A percentile compares a stretch with the other conserved stretches of the same genome.
Conservation (phyloP, 2,888 invertebrate species). For the Drosophila infuscata region DNA sequence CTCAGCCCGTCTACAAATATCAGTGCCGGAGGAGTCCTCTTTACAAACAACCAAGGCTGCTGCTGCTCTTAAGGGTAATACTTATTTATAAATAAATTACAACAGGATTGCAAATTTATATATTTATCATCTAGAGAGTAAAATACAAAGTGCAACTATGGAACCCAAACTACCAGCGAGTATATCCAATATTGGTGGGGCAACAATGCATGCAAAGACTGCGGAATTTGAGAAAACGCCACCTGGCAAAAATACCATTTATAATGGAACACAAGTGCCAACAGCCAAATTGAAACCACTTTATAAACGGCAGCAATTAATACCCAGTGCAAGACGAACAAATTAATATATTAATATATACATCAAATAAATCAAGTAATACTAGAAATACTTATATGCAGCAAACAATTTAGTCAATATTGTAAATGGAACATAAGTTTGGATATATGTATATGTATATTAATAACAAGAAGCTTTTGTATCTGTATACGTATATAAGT, state of each 20-base stretch:
- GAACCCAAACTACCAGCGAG: constrained; percentile 86
- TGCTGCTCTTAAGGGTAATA: constrained; percentile 85
- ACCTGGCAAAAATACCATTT: not conserved
- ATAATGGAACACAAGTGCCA: constrained; percentile 14
- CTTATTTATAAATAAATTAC: not conserved
- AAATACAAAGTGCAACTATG: constrained; percentile 6
- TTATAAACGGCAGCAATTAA: constrained; percentile 57
- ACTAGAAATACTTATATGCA: not conserved
- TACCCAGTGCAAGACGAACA: constrained; percentile 44
- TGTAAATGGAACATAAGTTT: not conserved
- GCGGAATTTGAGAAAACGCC: constrained; percentile 87
- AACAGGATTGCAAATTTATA: not conserved
- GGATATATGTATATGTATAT: not conserved
- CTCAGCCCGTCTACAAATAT: constrained; percentile 93
- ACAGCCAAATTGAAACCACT: constrained; percentile 19
- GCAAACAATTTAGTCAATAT: not conserved
- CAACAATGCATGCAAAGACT: constrained; percentile 88
- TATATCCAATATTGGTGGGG: constrained; percentile 89
- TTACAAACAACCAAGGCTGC: constrained; percentile 74
- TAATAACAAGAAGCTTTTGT: not conserved
- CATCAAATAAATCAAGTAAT: not conserved
- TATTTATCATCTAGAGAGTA: constrained; percentile 12
- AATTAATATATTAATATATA: not conserved
- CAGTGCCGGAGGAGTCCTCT: constrained; percentile 82
- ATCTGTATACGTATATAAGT: constrained; percentile 38